Base-by-base conservation (phyloP, 1,140 invertebrate genomes). In the Agrypnia vestita region DNA sequence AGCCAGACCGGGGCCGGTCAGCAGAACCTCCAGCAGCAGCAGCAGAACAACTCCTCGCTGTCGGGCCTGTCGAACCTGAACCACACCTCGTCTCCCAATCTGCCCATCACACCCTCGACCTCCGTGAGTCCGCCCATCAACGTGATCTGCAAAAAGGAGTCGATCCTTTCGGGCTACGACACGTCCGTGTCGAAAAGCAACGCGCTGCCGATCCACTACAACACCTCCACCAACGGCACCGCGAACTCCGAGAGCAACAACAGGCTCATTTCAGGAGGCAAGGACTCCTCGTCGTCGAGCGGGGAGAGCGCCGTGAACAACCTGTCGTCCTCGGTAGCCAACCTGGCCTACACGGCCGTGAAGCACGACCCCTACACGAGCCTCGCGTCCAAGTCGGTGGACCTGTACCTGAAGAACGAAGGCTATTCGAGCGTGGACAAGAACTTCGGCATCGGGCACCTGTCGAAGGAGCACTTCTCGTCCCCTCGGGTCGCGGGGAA, bases 111-210 rank as follows among this genome's bases (percentile, higher is more conserved):
- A 17, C 91, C 91, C 11, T 90, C 91, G 10, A 91, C 91, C 4
- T 91, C 91, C 1, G 91, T 92, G n/a, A 92, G 91, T 84, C 91
- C 91, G 1, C 91, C 91, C 0, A 88, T 89, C 8, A 92, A 91
- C 79, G 91, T 92, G n/a, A 91, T 92, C 1, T 92, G 91, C 84
- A 92, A 92, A 82, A 92, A 92, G 81, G 91, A 92, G 79, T 84
- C 87, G 0, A 84, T 86, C 0, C 85, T 84, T 17, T 88, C 86
- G 72, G 53, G 53, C 1, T 90, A 89, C 78, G 88, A 90, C 11
- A 84, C 86, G 0, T 86, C 88, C 44, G 71, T 74, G 15, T 74
- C 71, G 43, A 74, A 74, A 56, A 59, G 71, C 21, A 73, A 56
- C 17, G 19, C 53, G 15, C 43, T 56, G n/a, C 71, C 71, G 21